Evolutionary conservation across 2,113 vertebrate genomes (phyloP).

Genomic region (Vanacampus margaritifer): DNA sequence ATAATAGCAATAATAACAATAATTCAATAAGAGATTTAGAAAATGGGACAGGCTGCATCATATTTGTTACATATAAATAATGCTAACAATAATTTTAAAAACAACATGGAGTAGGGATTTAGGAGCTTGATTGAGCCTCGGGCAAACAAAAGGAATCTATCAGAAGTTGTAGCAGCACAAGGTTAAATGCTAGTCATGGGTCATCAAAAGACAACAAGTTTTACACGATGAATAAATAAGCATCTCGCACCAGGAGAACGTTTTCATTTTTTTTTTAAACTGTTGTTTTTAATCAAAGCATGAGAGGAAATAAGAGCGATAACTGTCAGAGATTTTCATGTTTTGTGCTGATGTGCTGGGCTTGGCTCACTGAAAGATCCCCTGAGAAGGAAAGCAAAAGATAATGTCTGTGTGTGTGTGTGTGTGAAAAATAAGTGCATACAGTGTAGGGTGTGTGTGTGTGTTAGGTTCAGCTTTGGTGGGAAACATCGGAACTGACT

Average conservation of each 20-base stretch:
- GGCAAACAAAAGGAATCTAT: slow-evolving; percentile 51
- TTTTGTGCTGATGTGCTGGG: slow-evolving; percentile 68
- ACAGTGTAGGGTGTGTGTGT: slow-evolving; percentile 32
- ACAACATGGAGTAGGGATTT: slow-evolving; percentile 61
- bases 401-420: slow-evolving; percentile 36
- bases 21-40: slow-evolving; percentile 66
- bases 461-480: slow-evolving; percentile 1
- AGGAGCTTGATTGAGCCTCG: slow-evolving; percentile 53
- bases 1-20: slow-evolving; percentile 53
- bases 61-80: slow-evolving; percentile 78
- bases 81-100: slow-evolving; percentile 69
- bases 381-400: slow-evolving; percentile 70
- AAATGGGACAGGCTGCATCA: slow-evolving; percentile 78
- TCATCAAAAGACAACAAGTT: slow-evolving; percentile 54
- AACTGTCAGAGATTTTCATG: slow-evolving; percentile 37
- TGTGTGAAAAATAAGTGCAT: slow-evolving; percentile 42
- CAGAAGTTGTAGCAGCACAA: slow-evolving; percentile 69
- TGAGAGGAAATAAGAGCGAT: slow-evolving; percentile 56
- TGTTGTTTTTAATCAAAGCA: slow-evolving; percentile 49
- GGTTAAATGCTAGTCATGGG: slow-evolving; percentile 62
- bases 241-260: slow-evolving; percentile 64
- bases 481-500: slow-evolving; percentile 25
- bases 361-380: slow-evolving; percentile 67
- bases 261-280: slow-evolving; percentile 31
- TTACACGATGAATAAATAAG: slow-evolving; percentile 71